Base-by-base conservation (phyloP, 2,113 vertebrate species). In the Uropsilus gracilis region DNA sequence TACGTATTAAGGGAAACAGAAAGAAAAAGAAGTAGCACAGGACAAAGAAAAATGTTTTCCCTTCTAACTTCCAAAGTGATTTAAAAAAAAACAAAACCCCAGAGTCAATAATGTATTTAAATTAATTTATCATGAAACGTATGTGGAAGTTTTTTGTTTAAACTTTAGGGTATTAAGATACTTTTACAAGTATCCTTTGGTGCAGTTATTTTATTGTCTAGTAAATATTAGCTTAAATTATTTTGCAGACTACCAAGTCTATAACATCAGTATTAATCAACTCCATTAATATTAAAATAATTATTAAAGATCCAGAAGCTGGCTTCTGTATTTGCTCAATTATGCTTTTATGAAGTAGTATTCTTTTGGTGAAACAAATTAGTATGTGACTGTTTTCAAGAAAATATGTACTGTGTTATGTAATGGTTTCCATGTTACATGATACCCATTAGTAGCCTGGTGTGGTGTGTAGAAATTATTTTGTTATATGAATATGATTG, bases 221-320 rank as follows among this genome's bases (percentile, higher is more conserved):
- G 83, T 77, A 85, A 89, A 71, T 90, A 92, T 6, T 90, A 72
- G 91, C 66, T 86, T 93, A n/a, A 69, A 78, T 91, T 90, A 89
- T 86, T 90, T 82, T 95, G 57, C 75, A 96, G 90, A 91, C 81
- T 93, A 53, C 3, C 76, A 48, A 94, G 77, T 96, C 92, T 95
- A 37, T 89, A 94, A 88, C 8, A 1, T 76, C 88, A 96, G 28
- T 95, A 73, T 91, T 96, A 91, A 89, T 85, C 39, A 48, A 13
- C 34, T 88, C 30, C 34, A 42, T 44, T 92, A 75, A 61, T 91
- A 55, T 73, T 94, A 92, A 96, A 95, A 50, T 80, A 87, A 85
- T 72, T 73, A 82, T 77, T 94, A 94, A 94, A 90, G 30, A 81
- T 76, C 55, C 91, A 96, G 96, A 96, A 97, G 93, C 92, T 94